Conservation (phyloP, 1,140 invertebrate species). For the Pachypsylla venusta region DNA sequence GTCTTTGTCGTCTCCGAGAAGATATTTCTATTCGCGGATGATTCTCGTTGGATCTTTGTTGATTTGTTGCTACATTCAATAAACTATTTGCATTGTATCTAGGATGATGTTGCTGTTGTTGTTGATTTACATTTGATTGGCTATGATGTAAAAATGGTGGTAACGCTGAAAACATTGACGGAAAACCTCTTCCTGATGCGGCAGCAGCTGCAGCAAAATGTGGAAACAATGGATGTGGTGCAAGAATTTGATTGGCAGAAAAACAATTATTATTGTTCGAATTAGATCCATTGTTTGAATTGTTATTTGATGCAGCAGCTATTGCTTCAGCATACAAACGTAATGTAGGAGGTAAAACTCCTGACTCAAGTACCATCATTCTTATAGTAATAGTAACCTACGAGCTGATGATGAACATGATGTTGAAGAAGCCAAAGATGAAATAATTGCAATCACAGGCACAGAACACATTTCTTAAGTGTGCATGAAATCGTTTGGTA, state of each 20-base stretch:
- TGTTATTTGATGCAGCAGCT: conserved; percentile 12
- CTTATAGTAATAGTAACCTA: no score
- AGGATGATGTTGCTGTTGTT: no score
- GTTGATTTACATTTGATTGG: neutral
- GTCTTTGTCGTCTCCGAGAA: neutral
- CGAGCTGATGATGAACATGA: no score
- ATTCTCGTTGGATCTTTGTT: neutral
- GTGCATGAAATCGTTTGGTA: no score
- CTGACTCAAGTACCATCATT: conserved; percentile 17
- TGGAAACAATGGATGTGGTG: conserved; percentile 15
- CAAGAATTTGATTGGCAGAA: neutral
- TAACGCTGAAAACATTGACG: conserved; percentile 9
- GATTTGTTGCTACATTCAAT: neutral
- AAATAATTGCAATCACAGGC: no score
- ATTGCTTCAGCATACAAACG: conserved; percentile 15
- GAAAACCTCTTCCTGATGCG: conserved; percentile 1
- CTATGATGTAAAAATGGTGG: conserved; percentile 13
- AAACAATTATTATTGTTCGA: conserved; percentile 10
- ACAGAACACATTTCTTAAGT: no score
- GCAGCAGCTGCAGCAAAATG: conserved; percentile 13
- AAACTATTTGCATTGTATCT: neutral
- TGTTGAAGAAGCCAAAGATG: no score
- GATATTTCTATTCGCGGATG: neutral
- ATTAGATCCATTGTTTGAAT: neutral
- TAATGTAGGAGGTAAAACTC: conserved; percentile 16